Base-by-base conservation (phyloP, 1,140 invertebrate species). In the Macrocentrus cingulum region DNA sequence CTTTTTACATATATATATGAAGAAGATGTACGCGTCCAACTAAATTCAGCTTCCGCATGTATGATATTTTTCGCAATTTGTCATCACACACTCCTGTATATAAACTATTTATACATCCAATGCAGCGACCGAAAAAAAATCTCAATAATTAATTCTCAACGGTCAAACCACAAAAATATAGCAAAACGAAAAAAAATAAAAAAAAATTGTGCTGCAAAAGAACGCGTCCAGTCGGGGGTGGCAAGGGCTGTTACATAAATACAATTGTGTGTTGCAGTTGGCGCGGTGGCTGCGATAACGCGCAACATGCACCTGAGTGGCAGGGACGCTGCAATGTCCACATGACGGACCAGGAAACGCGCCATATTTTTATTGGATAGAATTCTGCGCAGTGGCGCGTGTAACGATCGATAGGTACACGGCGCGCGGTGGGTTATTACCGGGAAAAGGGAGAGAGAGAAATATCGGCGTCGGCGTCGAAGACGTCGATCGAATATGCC, bases 281-380 rank as follows among this genome's bases (percentile, higher is more conserved):
- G 4, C 25, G 49, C 25, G 25, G 25, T 18, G 32, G 16, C 37
- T 32, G 11, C 25, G 32, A 51, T 51, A 51, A 51, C 46, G 19
- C 23, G 20, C n/a, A 49, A 49, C 32, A 51, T 51, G 23, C 49
- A 32, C 49, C 49, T 20, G 49, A 51, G 49, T 51, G 49, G 34
- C 49, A 51, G 34, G 32, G 13, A 20, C 32, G 13, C 49, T 36
- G 32, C 32, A 36, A 19, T 34, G 49, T 51, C 32, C 32, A n/a
- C 11, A 39, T 39, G 13, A 51, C 36, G 9, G 13, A 52, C 11
- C 20, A 25, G 36, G 37, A 41, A 41, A 52, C 37, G 37, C 37
- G 36, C 36, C 37, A 41, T 52, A 52, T 52, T 52, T 41, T 52
- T 52, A 52, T 52, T 52, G 50, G 50, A 52, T 52, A 52, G 50